Conservation (phyloP, 2,113 vertebrate species). For the Prochilodus magdalenae region DNA sequence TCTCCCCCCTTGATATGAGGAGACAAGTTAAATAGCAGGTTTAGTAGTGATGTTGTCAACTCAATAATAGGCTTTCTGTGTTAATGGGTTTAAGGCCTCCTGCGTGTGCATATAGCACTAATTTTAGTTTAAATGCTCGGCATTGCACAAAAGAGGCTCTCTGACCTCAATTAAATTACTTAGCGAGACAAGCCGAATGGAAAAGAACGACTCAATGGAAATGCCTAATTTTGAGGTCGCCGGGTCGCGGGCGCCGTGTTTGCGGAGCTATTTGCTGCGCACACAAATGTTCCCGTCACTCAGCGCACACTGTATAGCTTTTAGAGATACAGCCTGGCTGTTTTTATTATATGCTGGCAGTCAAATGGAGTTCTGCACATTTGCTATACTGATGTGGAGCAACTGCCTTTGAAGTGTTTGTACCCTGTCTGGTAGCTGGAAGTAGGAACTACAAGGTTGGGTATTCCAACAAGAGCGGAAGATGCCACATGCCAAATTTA, state of each 20-base stretch:
- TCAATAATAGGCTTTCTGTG: slow-evolving; percentile 38
- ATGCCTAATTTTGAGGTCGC: slow-evolving; percentile 21
- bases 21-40: slow-evolving; percentile 34
- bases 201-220: slow-evolving; percentile 39
- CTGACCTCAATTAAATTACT: slow-evolving; percentile 52
- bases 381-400: too few species aligned
- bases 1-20: not conserved
- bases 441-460: too few species aligned
- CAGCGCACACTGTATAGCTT: slow-evolving; percentile 10
- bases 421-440: too few species aligned
- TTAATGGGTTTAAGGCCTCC: slow-evolving; percentile 52
- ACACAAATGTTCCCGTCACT: slow-evolving; percentile 29
- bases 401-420: too few species aligned
- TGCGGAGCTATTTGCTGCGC: not conserved
- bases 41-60: slow-evolving; percentile 21
- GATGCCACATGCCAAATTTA: too few species aligned
- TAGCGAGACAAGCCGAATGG: slow-evolving; percentile 27
- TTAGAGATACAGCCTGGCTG: not conserved
- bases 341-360: too few species aligned
- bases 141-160: slow-evolving; percentile 38
- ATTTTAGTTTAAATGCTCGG: slow-evolving; percentile 35
- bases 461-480: too few species aligned
- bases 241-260: slow-evolving; percentile 14
- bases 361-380: too few species aligned
- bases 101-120: slow-evolving; percentile 1